Percentiles rank a stretch among this genome's conserved stretches.
phyloP scores from a whole-genome alignment of 2,888 invertebrate species.

The Lasioglossum villosulum region DNA sequence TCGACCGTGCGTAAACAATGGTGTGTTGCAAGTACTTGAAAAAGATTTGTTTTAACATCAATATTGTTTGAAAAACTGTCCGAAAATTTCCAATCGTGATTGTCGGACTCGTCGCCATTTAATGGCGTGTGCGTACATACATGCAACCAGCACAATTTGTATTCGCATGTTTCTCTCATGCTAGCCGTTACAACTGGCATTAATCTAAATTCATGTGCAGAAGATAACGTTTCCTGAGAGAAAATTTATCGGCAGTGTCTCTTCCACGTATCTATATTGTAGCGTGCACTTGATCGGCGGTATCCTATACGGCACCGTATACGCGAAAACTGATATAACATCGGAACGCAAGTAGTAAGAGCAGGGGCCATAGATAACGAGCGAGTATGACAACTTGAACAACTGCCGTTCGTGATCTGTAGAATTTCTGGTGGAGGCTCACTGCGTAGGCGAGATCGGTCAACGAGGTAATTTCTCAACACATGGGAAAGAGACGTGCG shows the following conservation, averaged over 20 bases:
- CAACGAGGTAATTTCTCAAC: background rate
- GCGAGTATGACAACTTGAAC: slow-evolving; percentile 12
- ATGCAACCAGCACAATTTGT: background rate
- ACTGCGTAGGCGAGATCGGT: background rate
- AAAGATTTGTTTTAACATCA: background rate
- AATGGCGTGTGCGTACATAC: background rate
- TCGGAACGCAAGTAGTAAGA: background rate
- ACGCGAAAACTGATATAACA: background rate
- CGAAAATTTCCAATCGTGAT: background rate
- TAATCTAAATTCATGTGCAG: slow-evolving; percentile 7
- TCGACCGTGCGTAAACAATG: background rate
- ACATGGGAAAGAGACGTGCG: background rate
- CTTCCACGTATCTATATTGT: slow-evolving; percentile 7
- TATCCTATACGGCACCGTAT: slow-evolving; percentile 11
- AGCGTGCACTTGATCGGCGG: slow-evolving; percentile 27
- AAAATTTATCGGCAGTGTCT: slow-evolving; percentile 39
- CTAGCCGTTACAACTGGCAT: background rate
- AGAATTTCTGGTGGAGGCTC: background rate
- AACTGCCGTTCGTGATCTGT: background rate
- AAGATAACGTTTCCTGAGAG: background rate
- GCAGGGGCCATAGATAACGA: slow-evolving; percentile 7
- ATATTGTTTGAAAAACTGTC: background rate
- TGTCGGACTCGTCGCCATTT: background rate
- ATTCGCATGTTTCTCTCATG: background rate
- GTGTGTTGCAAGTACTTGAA: background rate